These are phyloP conservation scores for Cliona cf. orientalis DNA, from an alignment of 37 sponge, comb jelly and placozoan species.

Conservation along the genomic window DNA sequence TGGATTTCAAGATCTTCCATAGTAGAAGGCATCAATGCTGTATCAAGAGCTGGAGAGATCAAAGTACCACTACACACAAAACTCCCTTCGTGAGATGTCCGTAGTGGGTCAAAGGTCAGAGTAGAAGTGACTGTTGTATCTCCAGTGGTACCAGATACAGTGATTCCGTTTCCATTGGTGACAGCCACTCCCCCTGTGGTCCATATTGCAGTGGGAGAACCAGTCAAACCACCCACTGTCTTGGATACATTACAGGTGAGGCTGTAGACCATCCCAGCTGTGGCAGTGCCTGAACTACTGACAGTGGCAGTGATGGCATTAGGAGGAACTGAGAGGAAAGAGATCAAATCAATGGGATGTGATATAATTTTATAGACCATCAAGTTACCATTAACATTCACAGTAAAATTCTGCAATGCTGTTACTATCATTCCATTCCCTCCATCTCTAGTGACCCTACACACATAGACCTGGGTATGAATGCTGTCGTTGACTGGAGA, in stretches of 20 bases:
- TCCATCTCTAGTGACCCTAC: background rate
- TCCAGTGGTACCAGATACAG: background rate
- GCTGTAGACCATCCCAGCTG: constrained; percentile 30
- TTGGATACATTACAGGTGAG: constrained; percentile 29
- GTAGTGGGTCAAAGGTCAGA: background rate
- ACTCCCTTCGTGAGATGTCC: background rate
- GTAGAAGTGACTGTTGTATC: background rate
- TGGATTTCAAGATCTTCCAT: background rate
- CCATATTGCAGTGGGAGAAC: constrained; percentile 6
- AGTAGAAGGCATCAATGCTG: background rate
- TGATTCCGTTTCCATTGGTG: background rate
- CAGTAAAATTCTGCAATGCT: background rate
- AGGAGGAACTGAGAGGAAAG: background rate
- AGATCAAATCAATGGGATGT: background rate
- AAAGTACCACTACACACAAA: constrained; percentile 5
- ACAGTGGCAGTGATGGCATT: constrained; percentile 1
- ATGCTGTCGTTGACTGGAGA: too few relatives aligned
- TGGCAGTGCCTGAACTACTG: constrained; percentile 11
- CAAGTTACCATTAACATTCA: constrained; percentile 12
- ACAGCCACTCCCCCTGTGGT: background rate
- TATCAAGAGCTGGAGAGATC: background rate
- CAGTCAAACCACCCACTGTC: background rate
- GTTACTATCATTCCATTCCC: too few relatives aligned
- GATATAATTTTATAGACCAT: background rate
- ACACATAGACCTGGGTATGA: too few relatives aligned